Base-by-base conservation (phyloP, 2,113 vertebrate genomes). In the Micronisus gabar region DNA sequence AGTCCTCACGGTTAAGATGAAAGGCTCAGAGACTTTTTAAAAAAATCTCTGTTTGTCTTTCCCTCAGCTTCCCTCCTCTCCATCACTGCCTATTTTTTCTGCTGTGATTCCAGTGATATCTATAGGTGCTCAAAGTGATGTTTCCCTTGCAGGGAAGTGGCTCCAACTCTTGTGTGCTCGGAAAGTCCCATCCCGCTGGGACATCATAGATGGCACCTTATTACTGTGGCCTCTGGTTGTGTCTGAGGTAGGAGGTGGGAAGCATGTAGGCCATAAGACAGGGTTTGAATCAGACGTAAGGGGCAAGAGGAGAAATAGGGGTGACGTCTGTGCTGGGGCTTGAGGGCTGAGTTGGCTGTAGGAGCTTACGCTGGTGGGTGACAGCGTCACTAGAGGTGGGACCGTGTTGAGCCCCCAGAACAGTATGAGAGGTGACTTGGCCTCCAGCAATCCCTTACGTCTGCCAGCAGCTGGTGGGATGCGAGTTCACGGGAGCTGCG, bases 131-230 rank as follows among this genome's bases (percentile, higher is more conserved):
- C 3, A 0, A 11, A 47, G 34, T 4, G 58, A 30, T 30, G 17
- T 16, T 19, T 43, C 15, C 18, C 30, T 45, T 41, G 36, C 1
- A 1, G 38, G 45, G 20, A 2, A 79, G 7, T 1, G 1, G 47
- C 52, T 59, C 68, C 40, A 10, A 0, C 8, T 41, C 22, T 3
- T 5, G 22, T 29, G 55, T 15, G 30, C 67, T 45, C 30, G 36
- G 29, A 5, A 74, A 79, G 30, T 41, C 55, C 41, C 14, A 13
- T 47, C 40, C 48, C 0, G 0, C 30, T n/a, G 62, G 38, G 30
- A 53, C 11, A 10, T 3, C 0, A 1, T 1, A 36, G 43, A 2
- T 15, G 22, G 43, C 12, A 20, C 16, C 66, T 52, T 13, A 5
- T 15, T 23, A 12, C 30, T n/a, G 19, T 26, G 61, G 32, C 36